Evolutionary conservation across 1,140 invertebrate genomes (phyloP).

Genomic region (Spodoptera frugiperda): DNA sequence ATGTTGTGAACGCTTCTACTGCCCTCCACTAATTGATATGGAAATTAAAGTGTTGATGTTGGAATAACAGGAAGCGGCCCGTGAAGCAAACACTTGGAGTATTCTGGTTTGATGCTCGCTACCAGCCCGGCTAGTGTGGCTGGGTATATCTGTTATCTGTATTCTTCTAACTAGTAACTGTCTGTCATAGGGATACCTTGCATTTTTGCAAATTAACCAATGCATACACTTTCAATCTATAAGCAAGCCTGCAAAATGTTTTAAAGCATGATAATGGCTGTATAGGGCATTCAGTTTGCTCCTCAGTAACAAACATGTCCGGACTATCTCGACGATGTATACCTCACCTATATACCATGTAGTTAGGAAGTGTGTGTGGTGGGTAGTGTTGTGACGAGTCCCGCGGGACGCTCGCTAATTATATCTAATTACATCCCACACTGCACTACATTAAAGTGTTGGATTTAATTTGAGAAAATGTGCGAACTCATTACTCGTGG

Average conservation of each 20-base stretch:
- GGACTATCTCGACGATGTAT: too few species aligned
- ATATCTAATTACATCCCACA: background rate
- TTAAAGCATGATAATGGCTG: too few species aligned
- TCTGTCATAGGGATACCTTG: too few species aligned
- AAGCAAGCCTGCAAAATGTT: too few species aligned
- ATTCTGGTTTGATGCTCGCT: conserved; percentile 2
- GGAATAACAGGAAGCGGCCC: conserved; percentile 27
- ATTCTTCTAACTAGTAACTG: too few species aligned
- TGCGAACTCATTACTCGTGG: conserved; percentile 2
- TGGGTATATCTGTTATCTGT: background rate
- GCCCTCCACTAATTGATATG: conserved; percentile 28
- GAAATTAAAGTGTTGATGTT: conserved; percentile 38
- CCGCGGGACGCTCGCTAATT: conserved; percentile 6
- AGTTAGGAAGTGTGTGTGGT: too few species aligned
- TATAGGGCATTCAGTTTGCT: too few species aligned
- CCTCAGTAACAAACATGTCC: too few species aligned
- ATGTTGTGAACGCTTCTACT: conserved; percentile 4
- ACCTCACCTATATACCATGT: too few species aligned
- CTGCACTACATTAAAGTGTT: background rate
- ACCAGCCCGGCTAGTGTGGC: background rate
- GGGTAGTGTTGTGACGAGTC: background rate
- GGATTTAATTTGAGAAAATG: conserved; percentile 24
- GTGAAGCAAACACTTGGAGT: background rate
- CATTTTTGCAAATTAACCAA: too few species aligned
- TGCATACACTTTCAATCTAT: too few species aligned